Evolutionary conservation across 2,888 invertebrate species (phyloP).

Genomic region (Odontocolon sp.): DNA sequence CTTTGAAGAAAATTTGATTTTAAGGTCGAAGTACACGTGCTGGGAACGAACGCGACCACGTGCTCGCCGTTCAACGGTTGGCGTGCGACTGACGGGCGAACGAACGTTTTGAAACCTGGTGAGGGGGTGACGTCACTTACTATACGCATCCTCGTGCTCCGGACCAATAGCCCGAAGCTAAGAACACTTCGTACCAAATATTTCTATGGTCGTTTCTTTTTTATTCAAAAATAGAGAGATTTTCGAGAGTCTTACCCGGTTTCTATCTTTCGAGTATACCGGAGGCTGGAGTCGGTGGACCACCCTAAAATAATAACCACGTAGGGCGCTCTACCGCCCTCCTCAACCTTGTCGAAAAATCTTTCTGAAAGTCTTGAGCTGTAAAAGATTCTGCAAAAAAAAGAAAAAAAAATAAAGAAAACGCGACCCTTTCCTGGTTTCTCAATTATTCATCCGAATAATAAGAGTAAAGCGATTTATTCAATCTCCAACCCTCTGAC

Average conservation of each 20-base stretch:
- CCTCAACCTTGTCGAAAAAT: slow-evolving; percentile 8
- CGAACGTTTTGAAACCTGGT: slow-evolving; percentile 70
- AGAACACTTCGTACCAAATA: slow-evolving; percentile 3
- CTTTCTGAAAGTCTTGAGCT: no score
- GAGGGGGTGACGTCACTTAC: slow-evolving; percentile 72
- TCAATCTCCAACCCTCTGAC: background rate
- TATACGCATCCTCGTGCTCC: slow-evolving; percentile 38
- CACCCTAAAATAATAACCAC: no score
- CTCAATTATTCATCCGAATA: no score
- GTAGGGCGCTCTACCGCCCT: no score
- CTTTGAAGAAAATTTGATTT: background rate
- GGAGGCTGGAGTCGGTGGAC: no score
- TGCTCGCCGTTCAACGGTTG: slow-evolving; percentile 71
- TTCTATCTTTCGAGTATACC: no score
- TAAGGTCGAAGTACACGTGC: no score
- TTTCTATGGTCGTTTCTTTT: background rate
- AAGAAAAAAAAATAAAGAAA: no score
- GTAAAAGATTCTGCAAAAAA: no score
- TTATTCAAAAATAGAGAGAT: background rate
- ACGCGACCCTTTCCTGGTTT: no score
- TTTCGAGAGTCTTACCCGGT: background rate
- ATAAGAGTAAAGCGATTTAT: no score
- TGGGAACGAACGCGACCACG: slow-evolving; percentile 52
- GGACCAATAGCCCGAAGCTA: slow-evolving; percentile 13
- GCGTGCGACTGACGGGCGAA: slow-evolving; percentile 75